Percentiles rank a stretch among this genome's conserved stretches.
phyloP scores from a whole-genome alignment of 1,140 invertebrate genomes.

The Conus betulinus region DNA sequence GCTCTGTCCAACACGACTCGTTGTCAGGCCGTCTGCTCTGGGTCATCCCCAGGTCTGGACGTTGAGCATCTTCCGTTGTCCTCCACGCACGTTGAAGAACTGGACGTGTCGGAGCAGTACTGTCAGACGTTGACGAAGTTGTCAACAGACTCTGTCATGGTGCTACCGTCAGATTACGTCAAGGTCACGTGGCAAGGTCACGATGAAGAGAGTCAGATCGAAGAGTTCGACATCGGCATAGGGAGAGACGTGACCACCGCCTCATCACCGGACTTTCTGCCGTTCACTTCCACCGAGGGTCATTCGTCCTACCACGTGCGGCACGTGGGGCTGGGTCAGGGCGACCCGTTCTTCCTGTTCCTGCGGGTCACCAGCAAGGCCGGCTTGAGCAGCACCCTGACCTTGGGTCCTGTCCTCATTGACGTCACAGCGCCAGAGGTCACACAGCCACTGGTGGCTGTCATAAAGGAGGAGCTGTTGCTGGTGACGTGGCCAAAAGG shows the following conservation, averaged over 20 bases:
- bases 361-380: constrained; percentile 53
- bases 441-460: constrained; percentile 17
- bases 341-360: constrained; percentile 46
- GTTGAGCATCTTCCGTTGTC: constrained; percentile 12
- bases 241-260: constrained; percentile 29
- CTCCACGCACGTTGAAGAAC: constrained; percentile 1
- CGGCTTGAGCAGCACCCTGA: constrained; percentile 29
- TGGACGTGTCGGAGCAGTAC: constrained; percentile 16
- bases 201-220: constrained; percentile 49
- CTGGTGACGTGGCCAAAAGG: constrained; percentile 42
- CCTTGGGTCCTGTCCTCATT: constrained; percentile 53
- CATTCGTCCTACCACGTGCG: constrained; percentile 35
- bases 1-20: neutral
- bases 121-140: constrained; percentile 23
- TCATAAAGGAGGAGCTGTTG: constrained; percentile 9
- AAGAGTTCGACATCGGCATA: constrained; percentile 44
- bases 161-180: constrained; percentile 44
- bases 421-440: constrained; percentile 54
- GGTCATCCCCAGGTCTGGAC: neutral
- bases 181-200: constrained; percentile 34
- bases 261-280: constrained; percentile 35
- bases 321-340: constrained; percentile 47
- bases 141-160: constrained; percentile 18
- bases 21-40: constrained; percentile 26
- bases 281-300: constrained; percentile 38